Evolutionary conservation across 2,113 vertebrate genomes (phyloP).

Genomic region (Onychostruthus taczanowskii): DNA sequence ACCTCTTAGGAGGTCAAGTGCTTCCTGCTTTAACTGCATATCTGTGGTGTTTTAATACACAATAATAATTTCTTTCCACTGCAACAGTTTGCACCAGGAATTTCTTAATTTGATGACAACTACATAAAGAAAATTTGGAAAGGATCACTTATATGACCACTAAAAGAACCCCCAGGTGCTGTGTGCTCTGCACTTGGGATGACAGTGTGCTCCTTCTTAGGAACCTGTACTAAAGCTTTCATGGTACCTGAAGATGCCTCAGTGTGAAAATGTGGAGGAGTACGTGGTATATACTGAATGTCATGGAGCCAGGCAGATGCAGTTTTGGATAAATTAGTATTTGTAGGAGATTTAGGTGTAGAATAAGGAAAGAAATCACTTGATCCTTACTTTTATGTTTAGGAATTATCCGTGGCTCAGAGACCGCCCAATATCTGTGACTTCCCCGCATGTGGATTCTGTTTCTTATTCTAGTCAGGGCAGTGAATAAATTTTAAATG

Average conservation of each 20-base stretch:
- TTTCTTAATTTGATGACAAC: background rate
- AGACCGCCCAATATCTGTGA: background rate
- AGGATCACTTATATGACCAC: background rate
- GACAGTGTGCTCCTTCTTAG: background rate
- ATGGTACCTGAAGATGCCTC: background rate
- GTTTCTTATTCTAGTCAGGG: slow-evolving; percentile 31
- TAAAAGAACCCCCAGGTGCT: background rate
- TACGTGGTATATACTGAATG: background rate
- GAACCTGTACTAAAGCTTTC: background rate
- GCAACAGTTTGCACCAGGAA: background rate
- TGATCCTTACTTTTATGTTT: slow-evolving; percentile 13
- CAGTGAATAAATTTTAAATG: slow-evolving; percentile 60
- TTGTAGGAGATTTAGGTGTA: background rate
- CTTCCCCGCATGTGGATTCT: background rate
- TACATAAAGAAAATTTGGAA: background rate
- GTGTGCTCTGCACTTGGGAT: background rate
- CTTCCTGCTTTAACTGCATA: background rate
- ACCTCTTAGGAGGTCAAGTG: background rate
- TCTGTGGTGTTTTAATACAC: background rate
- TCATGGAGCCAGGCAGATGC: background rate
- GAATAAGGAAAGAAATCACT: slow-evolving; percentile 14
- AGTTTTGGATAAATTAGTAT: background rate
- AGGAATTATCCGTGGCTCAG: slow-evolving; percentile 27
- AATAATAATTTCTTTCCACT: background rate
- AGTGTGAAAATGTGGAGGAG: background rate